Evolutionary conservation across 2,113 vertebrate genomes (phyloP).

Genomic region (Clarias macrocephalus): DNA sequence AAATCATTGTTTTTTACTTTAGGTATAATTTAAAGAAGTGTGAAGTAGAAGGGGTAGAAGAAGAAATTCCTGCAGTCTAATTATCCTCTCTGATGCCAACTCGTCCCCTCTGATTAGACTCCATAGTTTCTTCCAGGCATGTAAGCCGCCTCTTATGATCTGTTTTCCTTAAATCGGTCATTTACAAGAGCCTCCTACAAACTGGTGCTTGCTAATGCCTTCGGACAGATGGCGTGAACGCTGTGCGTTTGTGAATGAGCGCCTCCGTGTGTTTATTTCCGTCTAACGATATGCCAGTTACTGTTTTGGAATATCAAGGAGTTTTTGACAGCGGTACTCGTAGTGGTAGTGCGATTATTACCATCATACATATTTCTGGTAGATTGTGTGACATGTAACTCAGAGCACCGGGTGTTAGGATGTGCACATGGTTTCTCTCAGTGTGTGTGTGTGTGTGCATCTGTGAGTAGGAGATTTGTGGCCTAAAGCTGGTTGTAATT

Average conservation of each 20-base stretch:
- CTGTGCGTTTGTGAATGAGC: background rate
- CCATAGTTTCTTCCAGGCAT: slow-evolving; percentile 63
- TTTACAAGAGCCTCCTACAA: slow-evolving; percentile 64
- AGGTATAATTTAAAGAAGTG: background rate
- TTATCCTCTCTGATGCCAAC: slow-evolving; percentile 49
- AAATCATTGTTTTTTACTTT: background rate
- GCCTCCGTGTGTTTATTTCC: background rate
- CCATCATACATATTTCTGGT: background rate
- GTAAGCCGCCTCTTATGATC: slow-evolving; percentile 61
- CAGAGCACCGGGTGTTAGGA: background rate
- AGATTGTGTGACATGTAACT: background rate
- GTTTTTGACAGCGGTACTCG: too few species aligned
- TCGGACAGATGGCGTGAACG: slow-evolving; percentile 2
- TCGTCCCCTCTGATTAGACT: slow-evolving; percentile 52
- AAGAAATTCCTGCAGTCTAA: slow-evolving; percentile 50
- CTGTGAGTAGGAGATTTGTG: slow-evolving; percentile 28
- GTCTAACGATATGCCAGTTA: background rate
- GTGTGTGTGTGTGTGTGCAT: slow-evolving; percentile 25
- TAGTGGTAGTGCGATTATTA: slow-evolving; percentile 20
- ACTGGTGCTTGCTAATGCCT: slow-evolving; percentile 51
- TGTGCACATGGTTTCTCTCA: slow-evolving; percentile 14
- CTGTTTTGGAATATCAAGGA: background rate
- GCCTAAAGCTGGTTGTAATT: slow-evolving; percentile 55
- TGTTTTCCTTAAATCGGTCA: slow-evolving; percentile 61
- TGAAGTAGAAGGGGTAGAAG: background rate